Percentiles rank a stretch among this genome's conserved stretches.
Conservation (phyloP, 2,888 invertebrate species). For the Autographa gamma region DNA sequence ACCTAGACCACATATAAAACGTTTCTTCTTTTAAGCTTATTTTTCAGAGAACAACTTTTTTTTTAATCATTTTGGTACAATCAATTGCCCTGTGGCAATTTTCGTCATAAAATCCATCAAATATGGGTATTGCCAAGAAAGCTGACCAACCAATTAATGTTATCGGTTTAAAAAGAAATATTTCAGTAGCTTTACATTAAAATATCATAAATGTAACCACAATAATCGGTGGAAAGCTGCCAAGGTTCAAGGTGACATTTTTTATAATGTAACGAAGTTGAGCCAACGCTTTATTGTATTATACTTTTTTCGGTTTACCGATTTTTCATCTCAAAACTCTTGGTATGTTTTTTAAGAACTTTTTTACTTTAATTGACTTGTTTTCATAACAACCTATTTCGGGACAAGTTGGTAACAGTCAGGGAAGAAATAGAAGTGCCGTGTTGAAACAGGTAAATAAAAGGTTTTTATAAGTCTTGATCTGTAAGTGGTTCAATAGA, state of each 20-base stretch:
- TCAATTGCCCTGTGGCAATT: no score
- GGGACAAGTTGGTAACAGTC: background rate
- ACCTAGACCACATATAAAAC: background rate
- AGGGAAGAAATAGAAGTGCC: no score
- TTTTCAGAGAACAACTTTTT: no score
- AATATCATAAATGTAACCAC: background rate
- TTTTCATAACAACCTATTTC: background rate
- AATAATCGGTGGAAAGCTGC: background rate
- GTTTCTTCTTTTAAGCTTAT: background rate
- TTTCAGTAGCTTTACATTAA: background rate
- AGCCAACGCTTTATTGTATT: background rate
- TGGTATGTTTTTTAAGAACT: background rate
- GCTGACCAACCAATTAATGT: background rate
- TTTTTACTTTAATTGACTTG: background rate
- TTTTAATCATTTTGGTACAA: no score
- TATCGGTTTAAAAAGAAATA: background rate
- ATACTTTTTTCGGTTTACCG: background rate
- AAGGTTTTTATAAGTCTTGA: no score
- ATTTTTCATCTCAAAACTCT: background rate
- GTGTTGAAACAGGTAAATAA: no score
- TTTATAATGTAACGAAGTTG: constrained; percentile 1
- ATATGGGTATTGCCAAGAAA: background rate
- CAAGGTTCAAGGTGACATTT: constrained; percentile 6
- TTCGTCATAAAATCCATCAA: background rate
- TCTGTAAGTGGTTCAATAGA: no score